A percentile compares a stretch with the other conserved stretches of the same genome.
Evolutionary conservation across 2,888 invertebrate genomes (phyloP).

Genomic region (Drosophila pseudotakahashii): DNA sequence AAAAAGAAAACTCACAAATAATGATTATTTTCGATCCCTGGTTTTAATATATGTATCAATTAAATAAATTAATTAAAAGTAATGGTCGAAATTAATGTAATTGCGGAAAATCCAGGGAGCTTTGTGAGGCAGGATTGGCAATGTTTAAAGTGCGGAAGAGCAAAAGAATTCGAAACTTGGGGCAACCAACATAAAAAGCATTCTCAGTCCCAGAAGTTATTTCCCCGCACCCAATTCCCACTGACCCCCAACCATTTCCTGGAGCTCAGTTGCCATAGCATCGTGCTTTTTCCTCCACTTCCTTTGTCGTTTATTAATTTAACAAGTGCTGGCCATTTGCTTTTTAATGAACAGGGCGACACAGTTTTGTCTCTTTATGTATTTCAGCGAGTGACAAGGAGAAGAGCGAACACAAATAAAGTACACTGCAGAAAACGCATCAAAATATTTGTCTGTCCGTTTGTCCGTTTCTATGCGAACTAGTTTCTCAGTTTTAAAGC

Average conservation of each 20-base stretch:
- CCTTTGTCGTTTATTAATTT: slow-evolving; percentile 60
- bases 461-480: no score
- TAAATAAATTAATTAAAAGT: background rate
- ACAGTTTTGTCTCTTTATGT: slow-evolving; percentile 51
- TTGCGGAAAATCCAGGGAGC: slow-evolving; percentile 2
- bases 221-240: slow-evolving; percentile 24
- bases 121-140: background rate
- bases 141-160: slow-evolving; percentile 13
- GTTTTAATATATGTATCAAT: no score
- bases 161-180: slow-evolving; percentile 12
- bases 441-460: no score
- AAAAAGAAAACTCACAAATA: no score
- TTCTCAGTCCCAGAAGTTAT: slow-evolving; percentile 28
- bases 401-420: slow-evolving; percentile 31
- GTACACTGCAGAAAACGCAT: slow-evolving; percentile 16
- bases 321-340: slow-evolving; percentile 51
- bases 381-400: slow-evolving; percentile 30
- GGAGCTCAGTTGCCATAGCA: slow-evolving; percentile 31
- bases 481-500: no score
- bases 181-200: slow-evolving; percentile 30
- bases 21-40: no score
- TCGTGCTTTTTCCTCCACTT: slow-evolving; percentile 9
- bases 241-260: slow-evolving; percentile 36
- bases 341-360: slow-evolving; percentile 59
- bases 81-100: background rate